phyloP scores from a whole-genome alignment of 2,113 vertebrate genomes.

The Miniopterus natalensis region DNA sequence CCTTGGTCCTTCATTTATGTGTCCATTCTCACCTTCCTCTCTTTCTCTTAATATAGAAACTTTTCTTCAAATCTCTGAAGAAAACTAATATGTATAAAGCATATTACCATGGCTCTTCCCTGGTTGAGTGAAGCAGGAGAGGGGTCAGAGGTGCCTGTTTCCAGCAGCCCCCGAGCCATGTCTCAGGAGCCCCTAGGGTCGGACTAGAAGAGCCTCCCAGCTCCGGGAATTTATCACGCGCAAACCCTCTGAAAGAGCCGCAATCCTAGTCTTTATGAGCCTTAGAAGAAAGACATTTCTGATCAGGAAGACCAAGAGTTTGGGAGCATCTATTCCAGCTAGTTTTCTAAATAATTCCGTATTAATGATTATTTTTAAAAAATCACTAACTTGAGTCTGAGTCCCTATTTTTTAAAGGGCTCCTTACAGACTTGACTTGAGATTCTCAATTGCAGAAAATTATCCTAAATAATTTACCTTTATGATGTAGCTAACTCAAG shows the following conservation, averaged over 20 bases:
- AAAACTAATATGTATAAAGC: neutral
- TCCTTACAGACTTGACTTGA: neutral
- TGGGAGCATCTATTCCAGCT: neutral
- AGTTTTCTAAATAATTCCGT: neutral
- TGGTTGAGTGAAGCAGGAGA: neutral
- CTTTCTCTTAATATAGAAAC: neutral
- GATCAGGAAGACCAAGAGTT: constrained; percentile 23
- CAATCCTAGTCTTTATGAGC: neutral
- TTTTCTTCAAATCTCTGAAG: neutral
- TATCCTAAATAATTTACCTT: neutral
- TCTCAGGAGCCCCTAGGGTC: neutral
- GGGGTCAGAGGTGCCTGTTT: neutral
- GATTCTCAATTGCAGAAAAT: constrained; percentile 32
- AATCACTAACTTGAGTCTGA: constrained; percentile 7
- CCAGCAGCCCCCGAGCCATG: neutral
- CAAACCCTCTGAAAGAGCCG: neutral
- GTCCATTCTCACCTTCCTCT: neutral
- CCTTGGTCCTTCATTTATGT: neutral
- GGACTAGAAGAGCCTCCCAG: neutral
- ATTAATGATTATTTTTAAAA: neutral
- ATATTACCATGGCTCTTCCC: neutral
- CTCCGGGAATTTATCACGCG: neutral
- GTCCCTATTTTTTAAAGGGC: constrained; percentile 22
- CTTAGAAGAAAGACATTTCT: neutral
- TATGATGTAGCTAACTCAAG: neutral